A percentile compares a stretch with the other conserved stretches of the same genome.
Conservation (phyloP, 2,888 invertebrate genomes). For the Salticus scenicus region DNA sequence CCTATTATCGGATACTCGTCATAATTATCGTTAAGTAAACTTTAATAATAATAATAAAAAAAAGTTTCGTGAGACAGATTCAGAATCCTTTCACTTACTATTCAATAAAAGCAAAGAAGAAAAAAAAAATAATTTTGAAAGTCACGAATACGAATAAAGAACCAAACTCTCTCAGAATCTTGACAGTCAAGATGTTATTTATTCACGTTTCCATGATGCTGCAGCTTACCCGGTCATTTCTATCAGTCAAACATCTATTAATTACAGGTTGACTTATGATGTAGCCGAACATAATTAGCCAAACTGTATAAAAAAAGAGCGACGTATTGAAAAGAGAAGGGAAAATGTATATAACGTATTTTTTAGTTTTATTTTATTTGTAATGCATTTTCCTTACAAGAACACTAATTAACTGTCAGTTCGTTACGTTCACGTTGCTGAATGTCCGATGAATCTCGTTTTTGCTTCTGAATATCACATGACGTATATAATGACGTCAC, state of each 20-base stretch:
- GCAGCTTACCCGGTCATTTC: constrained; percentile 19
- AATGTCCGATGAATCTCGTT: constrained; percentile 42
- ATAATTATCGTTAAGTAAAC: background rate
- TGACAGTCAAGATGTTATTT: constrained; percentile 22
- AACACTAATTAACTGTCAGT: constrained; percentile 60
- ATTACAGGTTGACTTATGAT: constrained; percentile 34
- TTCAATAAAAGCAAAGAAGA: no score
- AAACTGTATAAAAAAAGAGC: background rate
- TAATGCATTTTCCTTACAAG: constrained; percentile 28
- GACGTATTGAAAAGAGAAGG: constrained; percentile 2
- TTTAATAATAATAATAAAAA: no score
- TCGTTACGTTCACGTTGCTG: constrained; percentile 11
- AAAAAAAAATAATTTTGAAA: constrained; percentile 18
- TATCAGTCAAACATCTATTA: constrained; percentile 61
- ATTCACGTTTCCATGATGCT: constrained; percentile 29
- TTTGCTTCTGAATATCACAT: constrained; percentile 23
- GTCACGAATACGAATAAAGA: constrained; percentile 41
- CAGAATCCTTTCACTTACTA: no score
- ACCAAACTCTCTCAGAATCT: background rate
- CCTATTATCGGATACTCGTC: no score
- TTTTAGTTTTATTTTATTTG: constrained; percentile 29
- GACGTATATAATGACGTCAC: constrained; percentile 47
- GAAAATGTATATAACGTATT: constrained; percentile 11
- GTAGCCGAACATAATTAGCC: constrained; percentile 46
- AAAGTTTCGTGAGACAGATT: no score